Percentiles rank a stretch among this genome's conserved stretches.
phyloP scores from a whole-genome alignment of 2,113 vertebrate species.

The Rhipidura dahli region DNA sequence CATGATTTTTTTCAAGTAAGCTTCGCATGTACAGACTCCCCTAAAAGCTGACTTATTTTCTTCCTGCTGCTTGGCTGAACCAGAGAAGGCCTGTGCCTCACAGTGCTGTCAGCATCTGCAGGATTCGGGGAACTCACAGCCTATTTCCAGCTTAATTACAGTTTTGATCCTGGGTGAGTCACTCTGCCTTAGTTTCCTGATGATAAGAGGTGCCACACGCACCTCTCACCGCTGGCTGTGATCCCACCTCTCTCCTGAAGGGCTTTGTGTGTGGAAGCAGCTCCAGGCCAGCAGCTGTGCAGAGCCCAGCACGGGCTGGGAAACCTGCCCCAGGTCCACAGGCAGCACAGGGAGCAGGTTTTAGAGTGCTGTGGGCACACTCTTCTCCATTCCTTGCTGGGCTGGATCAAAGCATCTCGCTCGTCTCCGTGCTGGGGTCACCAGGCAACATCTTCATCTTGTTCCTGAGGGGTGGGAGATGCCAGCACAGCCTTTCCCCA shows the following conservation, averaged over 20 bases:
- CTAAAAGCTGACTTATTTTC: neutral
- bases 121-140: neutral
- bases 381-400: neutral
- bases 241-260: neutral
- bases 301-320: neutral
- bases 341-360: neutral
- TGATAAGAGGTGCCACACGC: neutral
- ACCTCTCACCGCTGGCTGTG: neutral
- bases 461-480: too few relatives aligned
- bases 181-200: neutral
- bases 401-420: neutral
- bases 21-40: neutral
- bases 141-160: neutral
- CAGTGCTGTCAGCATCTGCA: neutral
- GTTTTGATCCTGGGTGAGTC: neutral
- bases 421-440: rapidly evolving
- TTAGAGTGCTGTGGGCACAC: neutral
- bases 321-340: neutral
- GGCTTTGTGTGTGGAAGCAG: neutral
- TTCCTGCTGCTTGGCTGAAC: neutral
- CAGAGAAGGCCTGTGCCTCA: neutral
- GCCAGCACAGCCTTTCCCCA: neutral
- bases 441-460: neutral
- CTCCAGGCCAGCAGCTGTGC: neutral
- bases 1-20: neutral